These are phyloP conservation scores for Actinostola sp. DNA, from an alignment of 92 coral and sea anemone genomes.

Conservation along the genomic window DNA sequence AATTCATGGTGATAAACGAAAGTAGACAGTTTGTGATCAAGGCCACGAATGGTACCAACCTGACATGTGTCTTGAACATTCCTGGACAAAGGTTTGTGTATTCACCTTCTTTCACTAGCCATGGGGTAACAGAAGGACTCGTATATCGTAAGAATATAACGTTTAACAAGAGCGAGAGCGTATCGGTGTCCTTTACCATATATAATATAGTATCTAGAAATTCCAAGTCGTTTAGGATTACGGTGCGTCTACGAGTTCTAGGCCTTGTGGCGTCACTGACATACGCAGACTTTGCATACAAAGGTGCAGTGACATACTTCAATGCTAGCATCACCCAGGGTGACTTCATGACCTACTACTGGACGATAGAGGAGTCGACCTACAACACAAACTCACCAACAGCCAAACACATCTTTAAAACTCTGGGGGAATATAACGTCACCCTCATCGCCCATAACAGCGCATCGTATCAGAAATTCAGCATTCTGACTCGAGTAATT, in stretches of 20 bases:
- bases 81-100: conserved; percentile 23
- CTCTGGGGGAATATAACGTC: conserved; percentile 33
- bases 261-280: conserved; percentile 64
- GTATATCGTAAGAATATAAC: conserved; percentile 16
- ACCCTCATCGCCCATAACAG: conserved; percentile 54
- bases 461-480: conserved; percentile 21
- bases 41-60: conserved; percentile 61
- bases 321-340: conserved; percentile 41
- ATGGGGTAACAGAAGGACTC: conserved; percentile 53
- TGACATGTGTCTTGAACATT: conserved; percentile 58
- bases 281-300: conserved; percentile 64
- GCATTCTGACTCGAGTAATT: conserved; percentile 30
- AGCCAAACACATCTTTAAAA: conserved; percentile 11
- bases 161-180: conserved; percentile 20
- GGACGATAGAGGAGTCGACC: conserved; percentile 38
- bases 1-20: conserved; percentile 20
- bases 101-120: conserved; percentile 23
- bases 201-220: conserved; percentile 52
- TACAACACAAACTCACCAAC: neutral
- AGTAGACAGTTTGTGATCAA: neutral
- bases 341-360: conserved; percentile 38
- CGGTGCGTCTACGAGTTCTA: conserved; percentile 57
- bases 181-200: conserved; percentile 18
- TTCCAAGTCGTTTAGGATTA: neutral
- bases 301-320: conserved; percentile 48